Percentiles rank a stretch among this genome's conserved stretches.
phyloP scores from a whole-genome alignment of 2,113 vertebrate species.

The Gnathonemus longibarbis region DNA sequence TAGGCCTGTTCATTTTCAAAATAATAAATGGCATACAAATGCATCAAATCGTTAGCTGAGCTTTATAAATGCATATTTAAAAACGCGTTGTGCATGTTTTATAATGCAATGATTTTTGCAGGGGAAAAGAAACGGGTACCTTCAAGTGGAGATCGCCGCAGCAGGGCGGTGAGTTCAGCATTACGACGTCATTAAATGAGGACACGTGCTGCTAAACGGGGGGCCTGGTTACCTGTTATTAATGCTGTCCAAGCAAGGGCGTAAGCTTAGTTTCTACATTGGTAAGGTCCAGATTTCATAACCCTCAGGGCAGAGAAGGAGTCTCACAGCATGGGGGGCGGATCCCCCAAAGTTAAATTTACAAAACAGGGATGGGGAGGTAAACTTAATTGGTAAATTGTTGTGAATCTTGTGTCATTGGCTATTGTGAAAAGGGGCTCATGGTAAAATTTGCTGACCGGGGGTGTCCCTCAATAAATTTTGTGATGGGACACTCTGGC shows the following conservation, averaged over 20 bases:
- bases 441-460: neutral
- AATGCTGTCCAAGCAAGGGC: neutral
- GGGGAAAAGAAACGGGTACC: conserved; percentile 61
- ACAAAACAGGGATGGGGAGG: neutral
- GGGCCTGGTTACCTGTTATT: neutral
- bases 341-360: neutral
- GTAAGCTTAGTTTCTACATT: neutral
- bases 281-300: neutral
- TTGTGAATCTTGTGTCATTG: neutral
- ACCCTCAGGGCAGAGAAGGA: neutral
- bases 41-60: neutral
- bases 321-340: neutral
- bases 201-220: neutral
- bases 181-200: neutral
- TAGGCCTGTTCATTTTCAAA: neutral
- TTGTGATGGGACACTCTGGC: neutral
- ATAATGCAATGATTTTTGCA: conserved; percentile 25
- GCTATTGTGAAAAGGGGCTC: no score
- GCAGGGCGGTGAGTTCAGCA: conserved; percentile 52
- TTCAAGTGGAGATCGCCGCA: conserved; percentile 45
- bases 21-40: neutral
- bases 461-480: neutral
- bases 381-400: neutral
- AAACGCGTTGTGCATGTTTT: neutral
- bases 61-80: neutral